Base-by-base conservation (phyloP, 2,888 invertebrate genomes). In the Pycnomerus fuliginosus region DNA sequence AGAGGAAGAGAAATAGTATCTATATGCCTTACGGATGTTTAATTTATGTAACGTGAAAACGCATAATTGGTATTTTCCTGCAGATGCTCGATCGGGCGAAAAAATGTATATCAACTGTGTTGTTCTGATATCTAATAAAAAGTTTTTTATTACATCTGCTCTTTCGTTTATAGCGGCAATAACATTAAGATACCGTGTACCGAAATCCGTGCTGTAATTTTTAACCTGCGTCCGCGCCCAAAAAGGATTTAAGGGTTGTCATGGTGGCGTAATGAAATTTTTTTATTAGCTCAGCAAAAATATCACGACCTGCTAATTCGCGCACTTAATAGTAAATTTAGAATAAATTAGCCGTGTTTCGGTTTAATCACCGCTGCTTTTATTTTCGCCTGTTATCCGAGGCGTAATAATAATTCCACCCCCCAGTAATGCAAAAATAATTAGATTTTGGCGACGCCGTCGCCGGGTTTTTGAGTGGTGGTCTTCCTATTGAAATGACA, bases 341-440 rank as follows among this genome's bases (percentile, higher is more conserved):
- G 31, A 31, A n/a, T n/a, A 31, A 38, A 38, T 38, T 31, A 25
- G 14, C 24, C 31, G 14, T n/a, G 38, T 39, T 39, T 39, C 25
- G 7, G 4, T 32, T 39, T 39, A 39, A 39, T 39, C 32, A 39
- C 25, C 16, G 16, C 29, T 39, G 25, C 39, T 29, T 41, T 41
- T 33, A 41, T 33, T 34, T 41, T 34, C 28, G 28, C 28, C 30
- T 31, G 35, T 43, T 43, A 36, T 43, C 42, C 31, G 16, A 8
- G 33, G 22, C 32, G 42, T 43, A 36, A 36, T 22, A 23, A 34
- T 30, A 50, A 56, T 43, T 52, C 48, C 29, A 46, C 56, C 53
- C 53, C 37, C 44, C 39, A 44, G 42, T 56, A 56, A 56, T 56
- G 44, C 51, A 54, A 50, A 56, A 56, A 56, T 56, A 56, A 56